Evolutionary conservation across 2,888 invertebrate genomes (phyloP).

Genomic region (Apotomis capreana): DNA sequence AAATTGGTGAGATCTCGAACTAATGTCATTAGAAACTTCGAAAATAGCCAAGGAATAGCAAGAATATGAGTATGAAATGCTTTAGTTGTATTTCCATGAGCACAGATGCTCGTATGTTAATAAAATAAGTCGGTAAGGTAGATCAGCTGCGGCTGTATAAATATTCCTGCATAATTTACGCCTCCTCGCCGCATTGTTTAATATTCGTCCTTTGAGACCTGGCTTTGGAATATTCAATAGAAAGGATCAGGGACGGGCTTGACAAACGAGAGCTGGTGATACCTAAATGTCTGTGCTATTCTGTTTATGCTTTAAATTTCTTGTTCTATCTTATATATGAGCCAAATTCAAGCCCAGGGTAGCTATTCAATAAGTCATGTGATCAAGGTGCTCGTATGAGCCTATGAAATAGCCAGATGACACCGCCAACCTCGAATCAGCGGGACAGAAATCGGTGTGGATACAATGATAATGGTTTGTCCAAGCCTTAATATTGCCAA

Average conservation of each 20-base stretch:
- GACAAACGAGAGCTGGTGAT: not conserved
- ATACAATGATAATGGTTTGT: too few relatives aligned
- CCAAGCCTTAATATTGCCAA: too few relatives aligned
- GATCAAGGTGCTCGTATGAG: too few relatives aligned
- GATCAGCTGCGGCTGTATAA: conserved; percentile 67
- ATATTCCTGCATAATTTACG: conserved; percentile 56
- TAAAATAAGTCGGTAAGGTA: conserved; percentile 61
- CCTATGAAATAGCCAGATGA: too few relatives aligned
- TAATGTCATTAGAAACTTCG: too few relatives aligned
- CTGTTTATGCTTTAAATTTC: too few relatives aligned
- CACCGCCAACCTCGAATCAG: too few relatives aligned
- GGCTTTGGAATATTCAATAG: conserved; percentile 37
- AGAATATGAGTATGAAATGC: conserved; percentile 8
- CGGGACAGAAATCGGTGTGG: too few relatives aligned
- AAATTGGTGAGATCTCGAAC: too few relatives aligned
- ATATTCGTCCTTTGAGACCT: conserved; percentile 44
- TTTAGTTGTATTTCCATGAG: conserved; percentile 21
- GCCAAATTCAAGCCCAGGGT: too few relatives aligned
- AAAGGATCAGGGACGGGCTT: not conserved
- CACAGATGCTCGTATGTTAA: conserved; percentile 54
- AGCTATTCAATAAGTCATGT: too few relatives aligned
- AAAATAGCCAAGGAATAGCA: not conserved
- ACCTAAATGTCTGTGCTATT: not conserved
- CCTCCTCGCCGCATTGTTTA: conserved; percentile 54
- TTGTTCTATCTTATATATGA: too few relatives aligned